These are phyloP conservation scores for Sciaenops ocellatus DNA, from an alignment of 2,797 vertebrate genomes.

Conservation along the genomic window DNA sequence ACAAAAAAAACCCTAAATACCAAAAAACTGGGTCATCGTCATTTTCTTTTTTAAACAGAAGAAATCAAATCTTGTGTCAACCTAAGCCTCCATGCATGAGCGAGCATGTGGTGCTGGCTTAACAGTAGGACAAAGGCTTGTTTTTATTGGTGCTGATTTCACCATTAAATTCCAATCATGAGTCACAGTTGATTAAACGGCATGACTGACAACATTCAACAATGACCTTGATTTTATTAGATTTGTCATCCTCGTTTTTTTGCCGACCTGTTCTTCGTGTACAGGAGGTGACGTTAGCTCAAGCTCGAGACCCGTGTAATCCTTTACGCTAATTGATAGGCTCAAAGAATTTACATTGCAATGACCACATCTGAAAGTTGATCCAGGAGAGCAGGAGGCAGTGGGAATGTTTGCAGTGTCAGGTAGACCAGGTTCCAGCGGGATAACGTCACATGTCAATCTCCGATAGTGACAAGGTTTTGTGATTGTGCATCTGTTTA, in stretches of 20 bases:
- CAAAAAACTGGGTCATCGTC: constrained; percentile 25
- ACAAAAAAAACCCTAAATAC: constrained; percentile 20
- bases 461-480: constrained; percentile 63
- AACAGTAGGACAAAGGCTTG: constrained; percentile 18
- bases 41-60: not conserved
- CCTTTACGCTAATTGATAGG: constrained; percentile 78
- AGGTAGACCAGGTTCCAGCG: constrained; percentile 83
- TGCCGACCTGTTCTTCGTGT: constrained; percentile 27
- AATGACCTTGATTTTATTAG: constrained; percentile 60
- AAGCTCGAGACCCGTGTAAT: constrained; percentile 55
- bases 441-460: constrained; percentile 80
- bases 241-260: constrained; percentile 34
- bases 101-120: constrained; percentile 25
- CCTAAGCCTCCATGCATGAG: constrained; percentile 23
- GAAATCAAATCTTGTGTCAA: constrained; percentile 24
- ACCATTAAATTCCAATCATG: constrained; percentile 65
- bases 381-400: constrained; percentile 71
- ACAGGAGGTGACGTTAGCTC: constrained; percentile 58
- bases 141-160: constrained; percentile 66
- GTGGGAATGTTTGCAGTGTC: constrained; percentile 70
- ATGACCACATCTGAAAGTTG: constrained; percentile 84
- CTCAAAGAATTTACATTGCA: constrained; percentile 77
- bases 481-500: constrained; percentile 54
- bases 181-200: constrained; percentile 67
- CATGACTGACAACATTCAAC: constrained; percentile 27